A percentile compares a stretch with the other conserved stretches of the same genome.
These are phyloP conservation scores for Ypsolopha scabrella DNA, from an alignment of 2,888 invertebrate species.

Conservation along the genomic window DNA sequence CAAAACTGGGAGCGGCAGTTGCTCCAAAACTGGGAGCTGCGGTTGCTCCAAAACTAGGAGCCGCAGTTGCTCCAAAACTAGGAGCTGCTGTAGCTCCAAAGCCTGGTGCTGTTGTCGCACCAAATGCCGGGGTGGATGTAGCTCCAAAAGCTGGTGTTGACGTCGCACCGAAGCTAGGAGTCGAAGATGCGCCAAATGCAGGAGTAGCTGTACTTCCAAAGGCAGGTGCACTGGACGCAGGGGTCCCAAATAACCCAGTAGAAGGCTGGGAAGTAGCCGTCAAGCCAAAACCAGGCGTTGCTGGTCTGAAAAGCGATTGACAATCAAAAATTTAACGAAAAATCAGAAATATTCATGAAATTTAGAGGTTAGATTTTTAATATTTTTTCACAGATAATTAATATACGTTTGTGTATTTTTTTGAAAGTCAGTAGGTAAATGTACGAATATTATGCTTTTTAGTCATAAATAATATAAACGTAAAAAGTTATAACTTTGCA, in stretches of 20 bases:
- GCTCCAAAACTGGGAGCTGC: conserved; percentile 21
- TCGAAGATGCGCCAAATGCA: too few species aligned
- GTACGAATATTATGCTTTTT: too few species aligned
- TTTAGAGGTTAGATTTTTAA: too few species aligned
- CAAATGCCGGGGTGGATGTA: neutral
- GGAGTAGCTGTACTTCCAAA: too few species aligned
- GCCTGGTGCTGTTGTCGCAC: conserved; percentile 30
- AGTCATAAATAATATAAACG: neutral
- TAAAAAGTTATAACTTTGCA: neutral
- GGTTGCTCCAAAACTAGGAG: conserved; percentile 31
- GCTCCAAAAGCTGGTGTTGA: too few species aligned
- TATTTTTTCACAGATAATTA: too few species aligned
- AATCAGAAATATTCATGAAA: neutral
- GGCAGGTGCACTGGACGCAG: conserved; percentile 4
- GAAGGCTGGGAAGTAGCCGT: conserved; percentile 37
- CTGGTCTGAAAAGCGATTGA: conserved; percentile 28
- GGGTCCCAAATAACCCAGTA: conserved; percentile 36
- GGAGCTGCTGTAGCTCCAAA: conserved; percentile 28
- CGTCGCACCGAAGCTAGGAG: too few species aligned
- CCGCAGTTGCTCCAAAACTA: conserved; percentile 23
- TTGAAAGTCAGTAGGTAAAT: too few species aligned
- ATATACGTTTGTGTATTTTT: too few species aligned
- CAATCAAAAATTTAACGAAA: neutral
- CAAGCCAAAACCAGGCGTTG: conserved; percentile 44
- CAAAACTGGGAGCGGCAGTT: conserved; percentile 16